Percentiles rank a stretch among this genome's conserved stretches.
These are phyloP conservation scores for Oncorhynchus nerka DNA, from an alignment of 2,113 vertebrate species.

Conservation along the genomic window DNA sequence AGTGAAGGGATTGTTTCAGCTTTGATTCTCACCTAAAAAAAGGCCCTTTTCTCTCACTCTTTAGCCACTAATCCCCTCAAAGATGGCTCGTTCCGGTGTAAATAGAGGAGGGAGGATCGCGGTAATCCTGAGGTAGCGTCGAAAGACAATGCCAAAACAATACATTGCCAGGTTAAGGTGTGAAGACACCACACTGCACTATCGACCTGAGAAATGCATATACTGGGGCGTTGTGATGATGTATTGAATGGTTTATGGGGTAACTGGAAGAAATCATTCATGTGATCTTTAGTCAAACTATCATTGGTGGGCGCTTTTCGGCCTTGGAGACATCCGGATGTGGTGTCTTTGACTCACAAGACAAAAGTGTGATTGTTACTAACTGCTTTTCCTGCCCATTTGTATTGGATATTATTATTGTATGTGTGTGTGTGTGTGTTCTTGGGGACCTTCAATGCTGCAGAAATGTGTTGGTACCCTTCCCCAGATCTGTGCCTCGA, in stretches of 20 bases:
- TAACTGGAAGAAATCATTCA: too few species aligned
- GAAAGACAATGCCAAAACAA: constrained; percentile 1
- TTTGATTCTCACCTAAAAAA: constrained; percentile 7
- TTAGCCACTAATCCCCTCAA: background rate
- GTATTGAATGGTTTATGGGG: background rate
- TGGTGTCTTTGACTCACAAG: too few species aligned
- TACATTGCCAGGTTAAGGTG: background rate
- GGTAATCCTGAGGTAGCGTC: background rate
- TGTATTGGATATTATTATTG: too few species aligned
- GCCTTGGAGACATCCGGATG: too few species aligned
- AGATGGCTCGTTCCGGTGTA: background rate
- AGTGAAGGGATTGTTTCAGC: background rate
- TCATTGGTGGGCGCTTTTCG: too few species aligned
- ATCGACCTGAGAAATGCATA: background rate
- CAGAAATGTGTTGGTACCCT: too few species aligned
- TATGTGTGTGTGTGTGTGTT: too few species aligned
- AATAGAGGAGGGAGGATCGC: background rate
- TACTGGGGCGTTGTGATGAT: background rate
- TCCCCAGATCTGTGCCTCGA: too few species aligned
- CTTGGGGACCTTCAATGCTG: too few species aligned
- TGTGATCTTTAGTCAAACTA: too few species aligned
- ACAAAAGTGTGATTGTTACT: too few species aligned
- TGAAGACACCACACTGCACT: background rate
- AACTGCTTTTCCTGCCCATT: too few species aligned
- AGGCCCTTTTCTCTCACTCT: background rate